Conservation (phyloP, 2,888 invertebrate species). For the Hypselothyrea guttata region DNA sequence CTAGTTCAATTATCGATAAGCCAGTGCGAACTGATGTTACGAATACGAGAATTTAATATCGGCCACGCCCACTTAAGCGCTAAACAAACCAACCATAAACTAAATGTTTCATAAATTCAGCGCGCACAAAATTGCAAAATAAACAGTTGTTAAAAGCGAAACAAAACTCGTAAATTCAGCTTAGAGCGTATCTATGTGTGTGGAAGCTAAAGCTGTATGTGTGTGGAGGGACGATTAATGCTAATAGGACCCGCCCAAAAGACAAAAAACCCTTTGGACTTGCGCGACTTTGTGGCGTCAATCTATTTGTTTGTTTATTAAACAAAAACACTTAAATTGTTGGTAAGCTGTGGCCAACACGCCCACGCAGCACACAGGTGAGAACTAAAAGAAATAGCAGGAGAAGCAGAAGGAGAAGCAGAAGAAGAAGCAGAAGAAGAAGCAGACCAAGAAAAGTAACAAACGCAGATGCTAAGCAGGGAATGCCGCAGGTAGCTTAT, state of each 20-base stretch:
- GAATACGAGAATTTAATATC: too few relatives aligned
- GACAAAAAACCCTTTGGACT: slow-evolving; percentile 47
- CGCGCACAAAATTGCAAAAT: slow-evolving; percentile 64
- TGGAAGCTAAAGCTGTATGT: slow-evolving; percentile 8
- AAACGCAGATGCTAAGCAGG: slow-evolving; percentile 13
- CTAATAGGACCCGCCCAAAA: slow-evolving; percentile 62
- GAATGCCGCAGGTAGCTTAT: slow-evolving; percentile 20
- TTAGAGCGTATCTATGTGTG: slow-evolving; percentile 5
- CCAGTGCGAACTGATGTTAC: too few relatives aligned
- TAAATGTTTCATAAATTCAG: slow-evolving; percentile 58
- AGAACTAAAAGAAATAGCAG: not conserved
- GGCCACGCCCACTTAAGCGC: slow-evolving; percentile 48
- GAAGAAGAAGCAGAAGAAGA: not conserved
- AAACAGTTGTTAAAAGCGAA: slow-evolving; percentile 69
- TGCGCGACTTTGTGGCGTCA: slow-evolving; percentile 60
- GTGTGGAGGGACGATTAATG: slow-evolving; percentile 59
- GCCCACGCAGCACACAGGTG: slow-evolving; percentile 45
- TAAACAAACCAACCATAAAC: slow-evolving; percentile 55
- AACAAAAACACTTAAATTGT: slow-evolving; percentile 68
- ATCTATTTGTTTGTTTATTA: slow-evolving; percentile 70
- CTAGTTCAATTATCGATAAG: too few relatives aligned
- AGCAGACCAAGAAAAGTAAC: too few relatives aligned
- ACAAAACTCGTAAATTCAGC: slow-evolving; percentile 58
- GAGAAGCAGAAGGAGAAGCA: not conserved
- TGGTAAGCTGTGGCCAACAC: slow-evolving; percentile 56